phyloP scores from a whole-genome alignment of 1,140 invertebrate genomes.

The Platyura marginata region DNA sequence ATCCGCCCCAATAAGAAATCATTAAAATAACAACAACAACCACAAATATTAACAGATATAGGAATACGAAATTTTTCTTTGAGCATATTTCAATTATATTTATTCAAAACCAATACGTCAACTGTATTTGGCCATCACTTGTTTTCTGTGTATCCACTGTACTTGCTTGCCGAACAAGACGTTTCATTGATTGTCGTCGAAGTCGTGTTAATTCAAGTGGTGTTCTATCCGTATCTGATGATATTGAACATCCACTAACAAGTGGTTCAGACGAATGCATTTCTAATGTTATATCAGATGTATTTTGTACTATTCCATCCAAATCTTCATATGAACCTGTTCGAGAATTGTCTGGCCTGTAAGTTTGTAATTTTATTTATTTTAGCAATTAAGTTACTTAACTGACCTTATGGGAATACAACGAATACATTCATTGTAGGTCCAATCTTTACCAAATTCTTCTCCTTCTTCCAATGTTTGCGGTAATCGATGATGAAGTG shows the following conservation, averaged over 20 bases:
- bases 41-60: too few relatives aligned
- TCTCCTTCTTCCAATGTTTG: conserved; percentile 76
- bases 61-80: too few relatives aligned
- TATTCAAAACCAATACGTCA: conserved; percentile 66
- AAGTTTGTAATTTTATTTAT: not conserved
- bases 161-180: conserved; percentile 51
- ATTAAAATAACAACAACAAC: too few relatives aligned
- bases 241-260: not conserved
- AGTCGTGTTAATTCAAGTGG: conserved; percentile 20
- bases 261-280: conserved; percentile 4
- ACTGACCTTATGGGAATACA: conserved; percentile 41
- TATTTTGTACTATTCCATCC: conserved; percentile 31
- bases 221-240: conserved; percentile 18
- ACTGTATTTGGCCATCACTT: conserved; percentile 54
- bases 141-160: conserved; percentile 58
- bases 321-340: conserved; percentile 37
- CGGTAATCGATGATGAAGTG: conserved; percentile 54
- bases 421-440: conserved; percentile 44
- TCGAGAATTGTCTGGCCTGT: conserved; percentile 8
- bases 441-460: conserved; percentile 71
- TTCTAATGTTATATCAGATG: conserved; percentile 15
- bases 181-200: conserved; percentile 35
- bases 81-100: too few relatives aligned
- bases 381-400: not conserved
- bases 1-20: too few relatives aligned